phyloP scores from a whole-genome alignment of 2,113 vertebrate genomes.

The Perccottus glenii region DNA sequence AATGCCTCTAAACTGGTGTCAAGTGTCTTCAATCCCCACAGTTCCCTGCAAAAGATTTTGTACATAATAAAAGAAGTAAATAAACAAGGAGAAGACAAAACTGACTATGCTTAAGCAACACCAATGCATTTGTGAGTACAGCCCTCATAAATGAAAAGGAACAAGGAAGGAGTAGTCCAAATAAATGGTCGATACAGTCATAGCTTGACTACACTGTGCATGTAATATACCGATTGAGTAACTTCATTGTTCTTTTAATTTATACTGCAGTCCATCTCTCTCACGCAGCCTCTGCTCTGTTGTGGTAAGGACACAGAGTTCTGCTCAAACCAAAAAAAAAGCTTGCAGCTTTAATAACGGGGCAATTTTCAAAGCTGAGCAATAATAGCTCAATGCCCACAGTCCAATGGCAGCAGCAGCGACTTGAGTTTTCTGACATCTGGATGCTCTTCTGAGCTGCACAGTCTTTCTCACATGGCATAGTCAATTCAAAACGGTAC shows the following conservation, averaged over 20 bases:
- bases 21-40: no score
- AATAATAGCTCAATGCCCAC: conserved; percentile 50
- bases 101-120: no score
- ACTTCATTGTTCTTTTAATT: conserved; percentile 45
- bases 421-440: conserved; percentile 55
- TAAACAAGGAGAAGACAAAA: no score
- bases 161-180: no score
- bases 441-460: conserved; percentile 55
- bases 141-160: no score
- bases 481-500: conserved; percentile 23
- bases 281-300: conserved; percentile 42
- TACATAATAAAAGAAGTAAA: no score
- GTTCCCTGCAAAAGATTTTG: no score
- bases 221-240: conserved; percentile 2
- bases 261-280: conserved; percentile 19
- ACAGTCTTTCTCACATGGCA: conserved; percentile 32
- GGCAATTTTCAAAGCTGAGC: conserved; percentile 56
- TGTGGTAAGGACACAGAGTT: conserved; percentile 42
- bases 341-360: conserved; percentile 61
- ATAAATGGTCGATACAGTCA: no score
- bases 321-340: conserved; percentile 47
- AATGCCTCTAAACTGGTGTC: no score
- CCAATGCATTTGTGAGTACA: no score
- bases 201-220: not conserved
- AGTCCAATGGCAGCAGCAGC: conserved; percentile 28